Conservation (phyloP, 2,888 invertebrate genomes). For the Dioctria linearis region DNA sequence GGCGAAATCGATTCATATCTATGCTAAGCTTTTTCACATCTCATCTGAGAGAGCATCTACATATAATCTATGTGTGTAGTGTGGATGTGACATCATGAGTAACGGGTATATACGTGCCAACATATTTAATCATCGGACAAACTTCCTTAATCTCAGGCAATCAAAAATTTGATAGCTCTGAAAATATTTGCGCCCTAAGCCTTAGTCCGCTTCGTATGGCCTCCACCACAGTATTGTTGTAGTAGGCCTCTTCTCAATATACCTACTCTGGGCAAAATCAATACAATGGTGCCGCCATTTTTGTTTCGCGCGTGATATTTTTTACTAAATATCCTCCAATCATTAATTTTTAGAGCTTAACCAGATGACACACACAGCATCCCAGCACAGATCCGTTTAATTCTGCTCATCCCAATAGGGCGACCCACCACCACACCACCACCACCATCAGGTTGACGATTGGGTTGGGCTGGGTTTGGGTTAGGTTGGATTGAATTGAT, state of each 20-base stretch:
- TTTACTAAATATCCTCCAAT: constrained; percentile 61
- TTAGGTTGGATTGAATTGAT: background rate
- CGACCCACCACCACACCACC: constrained; percentile 59
- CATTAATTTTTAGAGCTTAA: constrained; percentile 71
- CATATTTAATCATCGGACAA: constrained; percentile 23
- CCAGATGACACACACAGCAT: constrained; percentile 68
- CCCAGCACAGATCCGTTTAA: constrained; percentile 56
- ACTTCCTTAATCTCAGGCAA: constrained; percentile 48
- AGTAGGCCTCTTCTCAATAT: constrained; percentile 18
- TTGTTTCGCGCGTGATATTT: constrained; percentile 53
- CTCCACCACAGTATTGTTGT: too few species aligned
- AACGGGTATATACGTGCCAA: constrained; percentile 8
- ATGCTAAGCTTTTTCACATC: too few species aligned
- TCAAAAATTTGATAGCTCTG: constrained; percentile 50
- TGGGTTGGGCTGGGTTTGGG: background rate
- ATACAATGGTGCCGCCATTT: constrained; percentile 51
- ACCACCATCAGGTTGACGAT: background rate
- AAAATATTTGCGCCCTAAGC: constrained; percentile 14
- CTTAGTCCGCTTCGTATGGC: background rate
- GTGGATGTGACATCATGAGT: background rate
- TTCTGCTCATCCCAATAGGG: constrained; percentile 56
- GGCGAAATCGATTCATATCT: constrained; percentile 23
- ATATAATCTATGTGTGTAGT: too few species aligned
- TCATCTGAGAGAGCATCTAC: too few species aligned
- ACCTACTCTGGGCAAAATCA: constrained; percentile 37